These are phyloP conservation scores for Gastracanthus pulcherrimus DNA, from an alignment of 2,888 invertebrate genomes.

Conservation along the genomic window DNA sequence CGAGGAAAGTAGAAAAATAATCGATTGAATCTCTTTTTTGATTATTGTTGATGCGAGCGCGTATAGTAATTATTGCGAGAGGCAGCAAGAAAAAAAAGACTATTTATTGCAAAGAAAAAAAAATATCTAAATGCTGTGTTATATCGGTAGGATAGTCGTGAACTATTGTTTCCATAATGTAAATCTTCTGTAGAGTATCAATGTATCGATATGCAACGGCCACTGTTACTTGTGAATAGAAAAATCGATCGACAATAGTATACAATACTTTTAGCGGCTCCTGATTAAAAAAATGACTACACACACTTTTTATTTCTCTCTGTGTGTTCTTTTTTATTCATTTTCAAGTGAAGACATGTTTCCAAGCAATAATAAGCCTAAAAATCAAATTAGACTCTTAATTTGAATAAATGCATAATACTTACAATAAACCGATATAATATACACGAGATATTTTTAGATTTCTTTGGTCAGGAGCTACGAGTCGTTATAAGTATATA, in stretches of 20 bases:
- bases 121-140: conserved; percentile 36
- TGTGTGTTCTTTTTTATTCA: not conserved
- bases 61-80: not conserved
- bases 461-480: conserved; percentile 41
- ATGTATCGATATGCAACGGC: conserved; percentile 30
- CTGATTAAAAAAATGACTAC: conserved; percentile 27
- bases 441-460: not conserved
- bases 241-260: conserved; percentile 36
- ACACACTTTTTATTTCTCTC: not conserved
- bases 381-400: not conserved
- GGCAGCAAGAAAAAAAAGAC: conserved; percentile 38
- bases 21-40: conserved; percentile 51
- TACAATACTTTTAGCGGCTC: conserved; percentile 19
- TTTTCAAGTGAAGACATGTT: not conserved
- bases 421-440: not conserved
- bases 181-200: conserved; percentile 39
- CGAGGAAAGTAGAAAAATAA: conserved; percentile 6
- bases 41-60: conserved; percentile 38
- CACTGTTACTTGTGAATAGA: conserved; percentile 47
- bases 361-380: not conserved
- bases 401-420: conserved; percentile 3
- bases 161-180: conserved; percentile 40
- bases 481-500: conserved; percentile 4
- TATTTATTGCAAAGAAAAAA: conserved; percentile 46
- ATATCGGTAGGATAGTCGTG: conserved; percentile 38